phyloP scores from a whole-genome alignment of 2,113 vertebrate species.

The Tursiops truncatus region DNA sequence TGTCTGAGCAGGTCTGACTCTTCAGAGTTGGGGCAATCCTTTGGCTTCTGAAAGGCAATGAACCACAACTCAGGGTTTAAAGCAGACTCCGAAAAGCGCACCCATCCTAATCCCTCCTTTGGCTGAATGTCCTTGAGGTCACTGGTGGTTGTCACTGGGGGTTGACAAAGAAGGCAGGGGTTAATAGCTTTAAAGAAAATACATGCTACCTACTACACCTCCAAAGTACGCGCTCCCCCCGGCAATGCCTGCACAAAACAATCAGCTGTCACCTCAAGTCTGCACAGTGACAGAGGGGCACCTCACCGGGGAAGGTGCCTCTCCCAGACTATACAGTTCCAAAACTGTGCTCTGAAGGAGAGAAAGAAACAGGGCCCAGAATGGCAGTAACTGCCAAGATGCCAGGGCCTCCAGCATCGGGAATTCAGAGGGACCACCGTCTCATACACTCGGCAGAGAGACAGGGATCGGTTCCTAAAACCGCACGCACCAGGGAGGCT shows the following conservation, averaged over 20 bases:
- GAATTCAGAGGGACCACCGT: neutral
- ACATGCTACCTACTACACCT: neutral
- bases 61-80: neutral
- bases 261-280: neutral
- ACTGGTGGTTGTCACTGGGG: accelerated
- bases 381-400: neutral
- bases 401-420: neutral
- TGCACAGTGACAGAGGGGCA: neutral
- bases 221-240: neutral
- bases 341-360: neutral
- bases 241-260: neutral
- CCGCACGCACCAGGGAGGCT: neutral
- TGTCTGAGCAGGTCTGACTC: neutral
- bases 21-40: neutral
- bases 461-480: neutral
- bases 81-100: neutral
- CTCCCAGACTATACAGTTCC: neutral
- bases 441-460: neutral
- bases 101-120: neutral
- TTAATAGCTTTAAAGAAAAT: neutral
- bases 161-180: neutral
- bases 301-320: neutral
- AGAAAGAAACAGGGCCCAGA: neutral
- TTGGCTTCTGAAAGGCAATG: neutral
- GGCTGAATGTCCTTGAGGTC: neutral